These are phyloP conservation scores for Imbricaverruca yamaguchii DNA, from an alignment of 2,888 invertebrate genomes.

Conservation along the genomic window DNA sequence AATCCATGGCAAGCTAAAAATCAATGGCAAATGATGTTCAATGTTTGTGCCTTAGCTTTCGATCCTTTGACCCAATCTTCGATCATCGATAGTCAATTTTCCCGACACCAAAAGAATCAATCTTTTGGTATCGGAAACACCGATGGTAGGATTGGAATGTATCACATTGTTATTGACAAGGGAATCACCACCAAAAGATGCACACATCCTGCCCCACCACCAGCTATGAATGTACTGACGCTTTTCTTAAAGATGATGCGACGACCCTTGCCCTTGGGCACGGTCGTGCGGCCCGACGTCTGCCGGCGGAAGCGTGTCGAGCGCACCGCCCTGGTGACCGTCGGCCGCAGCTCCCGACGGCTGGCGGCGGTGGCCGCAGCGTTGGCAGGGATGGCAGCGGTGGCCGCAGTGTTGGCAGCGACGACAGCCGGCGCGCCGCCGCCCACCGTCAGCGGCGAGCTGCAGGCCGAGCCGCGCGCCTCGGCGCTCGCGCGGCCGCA, in stretches of 20 bases:
- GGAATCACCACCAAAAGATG: no score
- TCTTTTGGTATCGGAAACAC: no score
- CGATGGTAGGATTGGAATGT: no score
- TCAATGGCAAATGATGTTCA: no score
- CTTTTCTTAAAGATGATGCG: constrained; percentile 34
- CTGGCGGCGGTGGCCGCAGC: neutral
- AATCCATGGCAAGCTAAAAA: no score
- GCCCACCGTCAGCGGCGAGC: neutral
- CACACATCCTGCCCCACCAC: no score
- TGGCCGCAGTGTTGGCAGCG: neutral
- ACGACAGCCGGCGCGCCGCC: neutral
- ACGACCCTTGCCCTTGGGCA: constrained; percentile 33
- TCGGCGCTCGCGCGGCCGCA: neutral
- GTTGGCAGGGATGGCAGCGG: neutral
- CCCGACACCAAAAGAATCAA: no score
- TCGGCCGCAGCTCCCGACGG: no score
- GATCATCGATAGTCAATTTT: no score
- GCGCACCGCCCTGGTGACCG: neutral
- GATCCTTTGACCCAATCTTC: no score
- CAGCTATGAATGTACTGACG: constrained; percentile 26
- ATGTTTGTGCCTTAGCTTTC: no score
- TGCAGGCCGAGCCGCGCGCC: neutral
- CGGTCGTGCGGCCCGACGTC: neutral
- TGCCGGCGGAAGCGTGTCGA: neutral
- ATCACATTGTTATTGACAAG: no score